Evolutionary conservation across 2,797 vertebrate species (phyloP).

Genomic region (Spinibarbus caldwelli): DNA sequence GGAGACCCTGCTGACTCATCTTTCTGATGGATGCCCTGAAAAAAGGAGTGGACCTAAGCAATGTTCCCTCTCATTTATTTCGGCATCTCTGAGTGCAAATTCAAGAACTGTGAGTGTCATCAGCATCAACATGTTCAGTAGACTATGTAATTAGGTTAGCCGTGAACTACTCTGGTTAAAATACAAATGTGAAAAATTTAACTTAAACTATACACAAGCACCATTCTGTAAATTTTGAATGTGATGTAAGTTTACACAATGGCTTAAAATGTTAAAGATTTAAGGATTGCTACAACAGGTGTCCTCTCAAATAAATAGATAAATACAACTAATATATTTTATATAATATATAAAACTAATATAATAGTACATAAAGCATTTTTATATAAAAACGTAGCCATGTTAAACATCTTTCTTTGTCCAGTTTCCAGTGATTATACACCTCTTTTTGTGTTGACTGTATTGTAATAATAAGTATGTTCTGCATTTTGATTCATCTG

Average conservation of each 20-base stretch:
- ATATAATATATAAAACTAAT: background rate
- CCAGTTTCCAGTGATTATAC: background rate
- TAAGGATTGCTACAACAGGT: background rate
- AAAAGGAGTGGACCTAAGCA: background rate
- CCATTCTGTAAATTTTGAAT: background rate
- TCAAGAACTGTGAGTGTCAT: background rate
- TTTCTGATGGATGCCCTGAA: constrained; percentile 19
- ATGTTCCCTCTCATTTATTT: background rate
- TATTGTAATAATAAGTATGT: constrained; percentile 10
- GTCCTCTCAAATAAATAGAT: background rate
- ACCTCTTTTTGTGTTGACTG: background rate
- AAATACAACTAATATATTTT: background rate
- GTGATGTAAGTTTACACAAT: background rate
- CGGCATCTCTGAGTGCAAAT: background rate
- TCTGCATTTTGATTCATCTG: background rate
- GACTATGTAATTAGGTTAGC: background rate
- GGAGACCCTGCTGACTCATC: constrained; percentile 38
- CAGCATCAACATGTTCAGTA: background rate
- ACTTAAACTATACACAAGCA: background rate
- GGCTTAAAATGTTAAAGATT: background rate
- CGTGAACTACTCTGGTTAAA: background rate
- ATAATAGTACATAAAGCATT: background rate
- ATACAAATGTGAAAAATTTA: background rate
- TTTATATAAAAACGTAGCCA: background rate
- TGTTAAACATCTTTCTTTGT: background rate